Percentiles rank a stretch among this genome's conserved stretches.
These are phyloP conservation scores for Nasonia vitripennis DNA, from an alignment of 1,140 invertebrate species.

Conservation along the genomic window DNA sequence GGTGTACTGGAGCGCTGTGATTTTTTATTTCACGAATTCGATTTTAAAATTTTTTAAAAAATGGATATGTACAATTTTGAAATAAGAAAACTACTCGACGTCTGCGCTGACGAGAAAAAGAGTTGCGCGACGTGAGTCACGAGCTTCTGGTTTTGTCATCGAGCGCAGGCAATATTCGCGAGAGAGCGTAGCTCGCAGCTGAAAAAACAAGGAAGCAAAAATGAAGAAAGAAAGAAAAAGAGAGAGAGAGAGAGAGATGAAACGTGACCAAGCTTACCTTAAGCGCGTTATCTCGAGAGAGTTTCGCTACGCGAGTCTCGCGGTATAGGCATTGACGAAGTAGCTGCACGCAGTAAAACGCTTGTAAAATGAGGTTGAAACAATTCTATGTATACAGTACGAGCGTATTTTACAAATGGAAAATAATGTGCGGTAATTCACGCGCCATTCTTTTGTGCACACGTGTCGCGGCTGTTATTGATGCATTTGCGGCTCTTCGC, in stretches of 20 bases:
- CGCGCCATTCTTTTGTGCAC: slow-evolving; percentile 2
- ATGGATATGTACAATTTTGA: too few species aligned
- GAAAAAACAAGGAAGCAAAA: neutral
- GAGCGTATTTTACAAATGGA: slow-evolving; percentile 17
- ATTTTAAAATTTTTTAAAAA: neutral
- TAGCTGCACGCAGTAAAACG: neutral
- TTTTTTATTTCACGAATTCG: neutral
- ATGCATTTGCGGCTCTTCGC: too few species aligned
- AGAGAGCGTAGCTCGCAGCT: neutral
- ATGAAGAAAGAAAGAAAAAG: neutral
- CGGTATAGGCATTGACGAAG: slow-evolving; percentile 21
- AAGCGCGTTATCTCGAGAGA: slow-evolving; percentile 23
- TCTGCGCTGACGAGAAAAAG: neutral
- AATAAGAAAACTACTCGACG: too few species aligned
- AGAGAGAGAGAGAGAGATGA: neutral
- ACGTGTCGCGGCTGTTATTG: neutral
- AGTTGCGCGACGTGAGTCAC: slow-evolving; percentile 15
- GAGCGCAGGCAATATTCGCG: neutral
- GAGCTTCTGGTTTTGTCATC: slow-evolving; percentile 33
- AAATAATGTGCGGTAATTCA: neutral
- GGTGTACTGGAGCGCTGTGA: neutral
- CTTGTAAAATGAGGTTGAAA: slow-evolving; percentile 33
- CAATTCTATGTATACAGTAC: neutral
- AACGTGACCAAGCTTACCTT: slow-evolving; percentile 18
- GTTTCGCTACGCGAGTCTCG: neutral